These are phyloP conservation scores for Percopsis omiscomaycus DNA, from an alignment of 2,797 vertebrate species.

Conservation along the genomic window DNA sequence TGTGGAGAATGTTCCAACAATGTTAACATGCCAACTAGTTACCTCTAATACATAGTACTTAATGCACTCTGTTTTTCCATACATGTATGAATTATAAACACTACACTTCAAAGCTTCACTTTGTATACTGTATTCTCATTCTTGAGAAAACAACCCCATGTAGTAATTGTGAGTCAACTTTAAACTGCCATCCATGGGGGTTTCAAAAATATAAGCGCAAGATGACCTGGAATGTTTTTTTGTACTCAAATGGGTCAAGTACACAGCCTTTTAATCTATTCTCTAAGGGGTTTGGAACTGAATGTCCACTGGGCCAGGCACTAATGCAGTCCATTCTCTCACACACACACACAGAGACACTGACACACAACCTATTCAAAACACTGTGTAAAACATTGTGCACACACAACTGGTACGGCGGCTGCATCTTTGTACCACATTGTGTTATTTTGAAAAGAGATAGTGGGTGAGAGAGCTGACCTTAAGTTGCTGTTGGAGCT, in stretches of 20 bases:
- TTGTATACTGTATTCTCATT: background rate
- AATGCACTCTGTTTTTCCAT: conserved; percentile 8
- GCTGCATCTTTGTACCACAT: conserved; percentile 10
- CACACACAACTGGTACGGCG: background rate
- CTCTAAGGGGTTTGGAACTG: conserved; percentile 5
- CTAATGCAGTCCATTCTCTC: conserved; percentile 20
- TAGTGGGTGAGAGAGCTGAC: conserved; percentile 65
- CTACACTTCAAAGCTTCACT: conserved; percentile 3
- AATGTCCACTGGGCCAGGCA: conserved; percentile 10
- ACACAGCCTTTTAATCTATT: conserved; percentile 4
- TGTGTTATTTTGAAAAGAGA: conserved; percentile 7
- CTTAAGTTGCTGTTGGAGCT: conserved; percentile 97
- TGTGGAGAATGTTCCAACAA: background rate
- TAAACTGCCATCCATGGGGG: background rate
- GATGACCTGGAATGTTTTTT: background rate
- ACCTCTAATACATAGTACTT: background rate
- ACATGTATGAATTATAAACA: conserved; percentile 16
- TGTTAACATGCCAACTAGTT: conserved; percentile 6
- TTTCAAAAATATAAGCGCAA: background rate
- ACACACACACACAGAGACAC: conserved; percentile 13
- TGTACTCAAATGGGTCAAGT: conserved; percentile 5
- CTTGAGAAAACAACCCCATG: background rate
- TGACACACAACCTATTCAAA: conserved; percentile 2
- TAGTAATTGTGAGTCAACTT: background rate
- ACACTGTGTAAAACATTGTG: conserved; percentile 1